Base-by-base conservation (phyloP, 2,888 invertebrate species). In the Anarsia innoxiella region DNA sequence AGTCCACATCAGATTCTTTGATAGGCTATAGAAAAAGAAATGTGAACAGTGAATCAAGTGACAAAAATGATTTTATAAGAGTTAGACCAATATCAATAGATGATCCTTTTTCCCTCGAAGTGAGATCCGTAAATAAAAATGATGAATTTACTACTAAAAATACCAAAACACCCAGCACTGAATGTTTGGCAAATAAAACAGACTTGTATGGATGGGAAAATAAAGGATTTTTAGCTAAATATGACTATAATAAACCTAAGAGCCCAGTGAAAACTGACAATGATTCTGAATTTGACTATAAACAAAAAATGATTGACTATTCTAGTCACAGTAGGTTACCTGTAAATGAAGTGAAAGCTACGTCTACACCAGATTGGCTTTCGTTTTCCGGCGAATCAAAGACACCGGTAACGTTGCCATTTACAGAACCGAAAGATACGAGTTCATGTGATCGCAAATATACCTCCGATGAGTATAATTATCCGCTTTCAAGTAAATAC, bases 191-290 rank as follows among this genome's bases (percentile, higher is more conserved):
- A 11, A 82, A 84, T 56, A 82, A 77, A 72, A 85, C 83, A 31
- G 86, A 86, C 57, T 56, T 66, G 36, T 86, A 84, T 51, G 86
- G 85, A 32, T 86, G 85, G 85, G 85, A 85, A 67, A 85, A 86
- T 46, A 86, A 84, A 67, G 86, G 80, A 1, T 86, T 86, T 56
- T 53, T 77, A 37, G 80, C 67, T 10, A 83, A 79, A 58, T 67
- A 67, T 51, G 72, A 73, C 38, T 66, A 58, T 38, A 70, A 69
- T n/a, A n/a, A n/a, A n/a, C n/a, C n/a, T n/a, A n/a, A n/a, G n/a
- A n/a, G n/a, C n/a, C n/a, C n/a, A n/a, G n/a, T n/a, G n/a, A 71
- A 66, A 44, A 47, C 56, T 23, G 66, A 59, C 25, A 55, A 49
- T 31, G 58, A 49, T 30, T 55, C 54, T 38, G 61, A 66, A 35